These are phyloP conservation scores for Bolborhynchus lineola DNA, from an alignment of 2,113 vertebrate species.

Conservation along the genomic window DNA sequence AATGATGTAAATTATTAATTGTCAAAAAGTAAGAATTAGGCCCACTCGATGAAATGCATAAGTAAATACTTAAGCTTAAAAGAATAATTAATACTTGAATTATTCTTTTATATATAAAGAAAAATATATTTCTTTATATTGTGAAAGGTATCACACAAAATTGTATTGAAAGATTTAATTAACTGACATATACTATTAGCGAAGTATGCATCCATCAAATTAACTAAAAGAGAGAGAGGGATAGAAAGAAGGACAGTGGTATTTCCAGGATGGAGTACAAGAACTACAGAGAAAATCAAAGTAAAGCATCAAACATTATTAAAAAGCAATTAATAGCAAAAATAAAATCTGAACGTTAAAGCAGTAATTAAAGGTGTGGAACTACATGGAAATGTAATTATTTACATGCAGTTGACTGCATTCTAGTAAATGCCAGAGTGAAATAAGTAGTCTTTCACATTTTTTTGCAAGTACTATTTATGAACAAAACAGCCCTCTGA, in stretches of 20 bases:
- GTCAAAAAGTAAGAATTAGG: neutral
- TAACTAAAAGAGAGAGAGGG: constrained; percentile 29
- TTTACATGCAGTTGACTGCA: neutral
- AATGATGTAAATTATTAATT: neutral
- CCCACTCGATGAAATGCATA: neutral
- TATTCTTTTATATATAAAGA: too few species aligned
- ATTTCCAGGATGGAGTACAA: constrained; percentile 26
- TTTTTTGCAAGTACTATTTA: neutral
- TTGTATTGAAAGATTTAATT: neutral
- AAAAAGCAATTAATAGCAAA: constrained; percentile 26
- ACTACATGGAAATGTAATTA: neutral
- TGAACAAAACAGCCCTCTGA: neutral
- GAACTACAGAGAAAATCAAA: neutral
- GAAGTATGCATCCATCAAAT: constrained; percentile 38
- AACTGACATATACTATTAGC: constrained; percentile 5
- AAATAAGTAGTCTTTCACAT: neutral
- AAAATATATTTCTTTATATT: too few species aligned
- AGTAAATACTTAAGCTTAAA: neutral
- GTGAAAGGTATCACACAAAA: neutral
- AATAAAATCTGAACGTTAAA: neutral
- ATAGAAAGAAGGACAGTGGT: neutral
- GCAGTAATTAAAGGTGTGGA: neutral
- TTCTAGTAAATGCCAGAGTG: neutral
- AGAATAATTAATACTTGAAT: neutral
- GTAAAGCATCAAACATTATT: neutral